Evolutionary conservation across 2,888 invertebrate genomes (phyloP).

Genomic region (Limnephilus auricula): DNA sequence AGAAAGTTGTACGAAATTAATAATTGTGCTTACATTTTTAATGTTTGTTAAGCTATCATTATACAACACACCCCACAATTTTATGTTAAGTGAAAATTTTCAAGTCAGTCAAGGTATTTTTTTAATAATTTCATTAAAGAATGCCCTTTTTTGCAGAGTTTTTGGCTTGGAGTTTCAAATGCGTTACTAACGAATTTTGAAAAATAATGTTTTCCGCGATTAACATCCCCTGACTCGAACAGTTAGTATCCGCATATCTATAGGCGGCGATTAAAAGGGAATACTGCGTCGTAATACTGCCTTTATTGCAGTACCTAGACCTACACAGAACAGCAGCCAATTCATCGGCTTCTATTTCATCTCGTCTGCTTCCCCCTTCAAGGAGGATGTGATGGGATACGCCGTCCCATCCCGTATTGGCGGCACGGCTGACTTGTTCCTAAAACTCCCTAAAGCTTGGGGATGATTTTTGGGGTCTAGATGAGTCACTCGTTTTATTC

Average conservation of each 20-base stretch:
- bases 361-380: constrained; percentile 15
- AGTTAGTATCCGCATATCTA: background rate
- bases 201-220: background rate
- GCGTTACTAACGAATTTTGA: background rate
- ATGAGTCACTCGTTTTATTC: constrained; percentile 32
- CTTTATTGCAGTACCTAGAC: constrained; percentile 26
- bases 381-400: background rate
- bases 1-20: too few relatives aligned
- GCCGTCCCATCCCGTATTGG: background rate
- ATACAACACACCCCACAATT: background rate
- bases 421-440: constrained; percentile 27
- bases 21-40: background rate
- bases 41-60: background rate
- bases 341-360: constrained; percentile 28
- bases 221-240: background rate
- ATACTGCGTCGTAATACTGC: constrained; percentile 16
- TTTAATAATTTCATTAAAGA: too few relatives aligned
- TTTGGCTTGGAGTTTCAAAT: background rate
- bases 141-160: background rate
- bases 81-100: background rate
- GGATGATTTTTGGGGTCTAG: constrained; percentile 29
- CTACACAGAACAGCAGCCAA: constrained; percentile 18
- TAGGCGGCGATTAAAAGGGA: constrained; percentile 2
- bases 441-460: background rate
- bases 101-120: too few relatives aligned